A percentile compares a stretch with the other conserved stretches of the same genome.
Conservation (phyloP, 2,113 vertebrate genomes). For the Sarotherodon lohbergeri region DNA sequence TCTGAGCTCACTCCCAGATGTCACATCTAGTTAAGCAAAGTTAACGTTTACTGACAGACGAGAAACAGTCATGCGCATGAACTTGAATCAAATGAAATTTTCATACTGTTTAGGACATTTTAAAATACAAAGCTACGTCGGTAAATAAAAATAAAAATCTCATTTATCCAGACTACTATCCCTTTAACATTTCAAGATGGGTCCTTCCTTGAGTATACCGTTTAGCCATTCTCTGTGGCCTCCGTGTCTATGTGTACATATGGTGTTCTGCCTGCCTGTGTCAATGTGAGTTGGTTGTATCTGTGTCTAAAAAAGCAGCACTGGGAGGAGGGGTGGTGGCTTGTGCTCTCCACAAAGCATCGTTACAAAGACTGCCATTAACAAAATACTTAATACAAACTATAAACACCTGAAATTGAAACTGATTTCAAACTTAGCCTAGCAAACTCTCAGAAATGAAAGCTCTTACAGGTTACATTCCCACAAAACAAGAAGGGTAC, state of each 20-base stretch:
- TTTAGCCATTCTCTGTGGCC: constrained; percentile 49
- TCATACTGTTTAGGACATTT: not conserved
- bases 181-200: constrained; percentile 46
- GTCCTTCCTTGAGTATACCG: constrained; percentile 40
- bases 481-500: not conserved
- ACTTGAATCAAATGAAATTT: not conserved
- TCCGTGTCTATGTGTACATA: constrained; percentile 77
- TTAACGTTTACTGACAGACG: not conserved
- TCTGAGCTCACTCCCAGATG: not conserved
- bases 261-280: constrained; percentile 87
- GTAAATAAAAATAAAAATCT: not conserved
- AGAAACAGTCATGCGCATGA: not conserved
- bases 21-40: not conserved
- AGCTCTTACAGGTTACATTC: not conserved
- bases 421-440: not conserved
- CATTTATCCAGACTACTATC: constrained; percentile 8
- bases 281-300: constrained; percentile 88
- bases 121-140: not conserved
- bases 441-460: not conserved
- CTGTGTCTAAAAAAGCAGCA: constrained; percentile 76
- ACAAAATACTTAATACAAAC: not conserved
- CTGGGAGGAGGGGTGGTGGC: constrained; percentile 50
- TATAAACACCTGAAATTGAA: not conserved
- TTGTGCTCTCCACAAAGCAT: constrained; percentile 19
- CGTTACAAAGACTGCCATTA: constrained; percentile 24